Conservation (phyloP, 2,113 vertebrate genomes). For the Cercopithecus mona region DNA sequence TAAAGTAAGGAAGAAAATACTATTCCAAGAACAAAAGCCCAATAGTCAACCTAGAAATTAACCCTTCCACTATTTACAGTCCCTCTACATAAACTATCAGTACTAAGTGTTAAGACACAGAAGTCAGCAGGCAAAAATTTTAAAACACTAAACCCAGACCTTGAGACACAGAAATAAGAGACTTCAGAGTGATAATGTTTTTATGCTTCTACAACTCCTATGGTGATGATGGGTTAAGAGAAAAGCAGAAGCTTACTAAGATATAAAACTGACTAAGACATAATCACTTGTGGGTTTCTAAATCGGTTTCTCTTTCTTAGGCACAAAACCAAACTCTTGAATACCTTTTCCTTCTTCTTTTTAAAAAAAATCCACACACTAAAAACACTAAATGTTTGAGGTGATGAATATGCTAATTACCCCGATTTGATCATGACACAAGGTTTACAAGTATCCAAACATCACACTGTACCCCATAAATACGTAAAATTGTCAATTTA, state of each 20-base stretch:
- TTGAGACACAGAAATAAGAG: not conserved
- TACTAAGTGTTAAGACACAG: not conserved
- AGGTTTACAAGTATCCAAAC: not conserved
- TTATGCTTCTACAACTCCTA: slow-evolving; percentile 15
- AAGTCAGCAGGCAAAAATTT: not conserved
- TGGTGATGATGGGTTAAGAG: not conserved
- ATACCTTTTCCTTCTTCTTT: not conserved
- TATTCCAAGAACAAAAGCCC: slow-evolving; percentile 1
- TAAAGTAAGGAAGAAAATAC: not conserved
- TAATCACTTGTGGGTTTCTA: slow-evolving; percentile 42
- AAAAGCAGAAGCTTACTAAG: not conserved
- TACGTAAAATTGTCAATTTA: not conserved
- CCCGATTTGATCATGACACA: not conserved
- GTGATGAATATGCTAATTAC: not conserved
- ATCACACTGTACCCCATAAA: not conserved
- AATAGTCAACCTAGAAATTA: not conserved
- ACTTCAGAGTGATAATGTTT: not conserved
- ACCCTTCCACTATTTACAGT: not conserved
- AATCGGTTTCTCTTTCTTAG: slow-evolving; percentile 31
- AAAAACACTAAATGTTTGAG: not conserved
- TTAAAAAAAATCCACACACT: not conserved
- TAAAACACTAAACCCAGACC: not conserved
- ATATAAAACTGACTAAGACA: not conserved
- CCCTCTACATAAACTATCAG: not conserved
- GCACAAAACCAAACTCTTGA: slow-evolving; percentile 15